Evolutionary conservation across 2,888 invertebrate species (phyloP).

Genomic region (Oligia fasciuncula): DNA sequence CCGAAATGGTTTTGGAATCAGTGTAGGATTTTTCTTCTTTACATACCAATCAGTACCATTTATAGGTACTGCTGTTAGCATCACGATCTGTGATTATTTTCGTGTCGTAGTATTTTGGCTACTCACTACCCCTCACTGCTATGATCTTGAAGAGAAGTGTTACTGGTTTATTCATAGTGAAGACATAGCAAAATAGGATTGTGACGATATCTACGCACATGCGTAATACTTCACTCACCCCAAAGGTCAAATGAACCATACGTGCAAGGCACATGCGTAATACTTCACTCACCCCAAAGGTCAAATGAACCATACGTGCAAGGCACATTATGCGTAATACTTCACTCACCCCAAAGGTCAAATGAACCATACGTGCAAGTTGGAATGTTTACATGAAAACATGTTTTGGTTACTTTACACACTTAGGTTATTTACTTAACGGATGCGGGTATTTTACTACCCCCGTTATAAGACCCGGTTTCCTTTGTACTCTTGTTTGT

Average conservation of each 20-base stretch:
- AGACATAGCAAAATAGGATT: slow-evolving; percentile 28
- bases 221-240: slow-evolving; percentile 25
- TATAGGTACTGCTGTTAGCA: background rate
- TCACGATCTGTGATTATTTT: background rate
- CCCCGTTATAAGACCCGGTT: slow-evolving; percentile 56
- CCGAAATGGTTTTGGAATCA: too few species aligned
- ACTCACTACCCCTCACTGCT: background rate
- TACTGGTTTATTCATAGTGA: slow-evolving; percentile 44
- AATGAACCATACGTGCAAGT: slow-evolving; percentile 56
- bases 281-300: slow-evolving; percentile 37
- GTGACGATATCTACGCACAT: slow-evolving; percentile 23
- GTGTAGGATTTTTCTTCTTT: too few species aligned
- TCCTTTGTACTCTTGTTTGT: slow-evolving; percentile 57
- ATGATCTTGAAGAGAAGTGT: slow-evolving; percentile 2
- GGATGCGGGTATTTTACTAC: slow-evolving; percentile 64
- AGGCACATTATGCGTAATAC: slow-evolving; percentile 29
- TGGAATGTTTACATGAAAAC: slow-evolving; percentile 67
- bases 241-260: slow-evolving; percentile 50
- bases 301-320: too few species aligned
- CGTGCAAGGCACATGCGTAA: slow-evolving; percentile 49
- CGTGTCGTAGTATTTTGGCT: slow-evolving; percentile 2
- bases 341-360: slow-evolving; percentile 40
- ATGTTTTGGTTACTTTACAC: slow-evolving; percentile 70
- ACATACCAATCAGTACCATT: background rate
- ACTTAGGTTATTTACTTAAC: slow-evolving; percentile 68